Conservation (phyloP, 2,888 invertebrate species). For the Steinernema hermaphroditum region DNA sequence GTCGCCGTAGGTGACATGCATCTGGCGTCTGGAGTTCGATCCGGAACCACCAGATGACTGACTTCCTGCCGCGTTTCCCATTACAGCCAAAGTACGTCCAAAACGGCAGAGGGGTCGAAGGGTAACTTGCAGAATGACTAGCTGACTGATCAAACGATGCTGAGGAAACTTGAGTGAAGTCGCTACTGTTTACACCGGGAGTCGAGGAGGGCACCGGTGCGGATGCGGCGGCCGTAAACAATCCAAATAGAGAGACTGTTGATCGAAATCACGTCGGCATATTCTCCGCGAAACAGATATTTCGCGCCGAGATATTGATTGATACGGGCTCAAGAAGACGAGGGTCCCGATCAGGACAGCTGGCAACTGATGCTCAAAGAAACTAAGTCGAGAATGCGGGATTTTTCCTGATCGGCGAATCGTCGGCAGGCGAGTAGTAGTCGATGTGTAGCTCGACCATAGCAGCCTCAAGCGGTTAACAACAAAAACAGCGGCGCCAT, state of each 20-base stretch:
- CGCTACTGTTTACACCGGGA: conserved; percentile 3
- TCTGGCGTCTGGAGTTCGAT: conserved; percentile 12
- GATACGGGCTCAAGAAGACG: conserved; percentile 1
- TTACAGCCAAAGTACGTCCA: conserved; percentile 5
- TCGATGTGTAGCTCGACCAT: conserved; percentile 19
- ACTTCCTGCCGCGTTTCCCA: conserved; percentile 36
- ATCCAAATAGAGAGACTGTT: conserved; percentile 21
- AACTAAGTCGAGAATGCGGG: conserved; percentile 24
- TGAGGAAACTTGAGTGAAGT: not conserved
- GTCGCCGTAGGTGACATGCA: conserved; percentile 26
- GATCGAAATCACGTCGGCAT: conserved; percentile 26
- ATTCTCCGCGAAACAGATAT: conserved; percentile 8
- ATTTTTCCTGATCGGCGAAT: conserved; percentile 13
- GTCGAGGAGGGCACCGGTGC: not conserved
- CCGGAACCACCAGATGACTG: conserved; percentile 33
- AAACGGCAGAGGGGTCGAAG: conserved; percentile 22
- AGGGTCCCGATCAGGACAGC: conserved; percentile 6
- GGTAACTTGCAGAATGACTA: not conserved
- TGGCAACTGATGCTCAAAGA: conserved; percentile 29
- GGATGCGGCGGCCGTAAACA: conserved; percentile 23
- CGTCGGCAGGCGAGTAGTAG: not conserved
- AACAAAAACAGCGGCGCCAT: conserved; percentile 29
- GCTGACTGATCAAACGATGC: not conserved
- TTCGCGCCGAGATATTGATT: conserved; percentile 19
- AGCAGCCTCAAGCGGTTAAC: conserved; percentile 28